A percentile compares a stretch with the other conserved stretches of the same genome.
phyloP scores from a whole-genome alignment of 2,797 vertebrate species.

The Microctenopoma steveboyesi region DNA sequence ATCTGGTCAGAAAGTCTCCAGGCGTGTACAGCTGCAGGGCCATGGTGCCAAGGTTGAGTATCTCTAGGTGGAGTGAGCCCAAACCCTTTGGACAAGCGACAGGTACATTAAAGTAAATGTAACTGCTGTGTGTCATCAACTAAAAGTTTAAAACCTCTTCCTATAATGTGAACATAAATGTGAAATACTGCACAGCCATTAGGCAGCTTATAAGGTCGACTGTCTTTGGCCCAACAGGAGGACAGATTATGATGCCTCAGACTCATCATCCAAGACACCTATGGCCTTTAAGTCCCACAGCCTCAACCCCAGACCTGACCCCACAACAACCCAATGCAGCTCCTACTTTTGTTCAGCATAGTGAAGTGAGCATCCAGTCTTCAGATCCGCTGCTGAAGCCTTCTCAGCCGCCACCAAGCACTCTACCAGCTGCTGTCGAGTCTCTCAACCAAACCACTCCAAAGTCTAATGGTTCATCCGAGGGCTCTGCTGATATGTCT shows the following conservation, averaged over 20 bases:
- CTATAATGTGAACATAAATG: neutral
- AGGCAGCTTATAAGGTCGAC: slow-evolving; percentile 6
- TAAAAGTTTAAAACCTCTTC: neutral
- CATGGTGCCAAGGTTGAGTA: slow-evolving; percentile 55
- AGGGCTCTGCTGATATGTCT: neutral
- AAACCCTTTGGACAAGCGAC: slow-evolving; percentile 19
- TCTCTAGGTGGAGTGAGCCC: slow-evolving; percentile 60
- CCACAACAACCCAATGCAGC: neutral
- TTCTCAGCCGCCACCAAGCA: neutral
- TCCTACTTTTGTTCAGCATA: neutral
- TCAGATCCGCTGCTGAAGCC: neutral
- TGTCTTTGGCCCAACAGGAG: slow-evolving; percentile 45
- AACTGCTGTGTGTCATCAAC: neutral
- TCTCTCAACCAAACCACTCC: neutral
- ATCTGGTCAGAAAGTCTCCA: neutral
- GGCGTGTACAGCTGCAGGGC: slow-evolving; percentile 76
- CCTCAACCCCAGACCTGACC: no score
- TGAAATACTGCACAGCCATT: neutral
- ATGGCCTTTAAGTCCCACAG: neutral
- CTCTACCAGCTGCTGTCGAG: neutral
- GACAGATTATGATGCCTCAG: neutral
- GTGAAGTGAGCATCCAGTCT: neutral
- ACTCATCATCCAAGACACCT: neutral
- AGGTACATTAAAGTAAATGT: slow-evolving; percentile 40
- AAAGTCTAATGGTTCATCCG: neutral